phyloP scores from a whole-genome alignment of 2,888 invertebrate species.

The Smittia aterrima region DNA sequence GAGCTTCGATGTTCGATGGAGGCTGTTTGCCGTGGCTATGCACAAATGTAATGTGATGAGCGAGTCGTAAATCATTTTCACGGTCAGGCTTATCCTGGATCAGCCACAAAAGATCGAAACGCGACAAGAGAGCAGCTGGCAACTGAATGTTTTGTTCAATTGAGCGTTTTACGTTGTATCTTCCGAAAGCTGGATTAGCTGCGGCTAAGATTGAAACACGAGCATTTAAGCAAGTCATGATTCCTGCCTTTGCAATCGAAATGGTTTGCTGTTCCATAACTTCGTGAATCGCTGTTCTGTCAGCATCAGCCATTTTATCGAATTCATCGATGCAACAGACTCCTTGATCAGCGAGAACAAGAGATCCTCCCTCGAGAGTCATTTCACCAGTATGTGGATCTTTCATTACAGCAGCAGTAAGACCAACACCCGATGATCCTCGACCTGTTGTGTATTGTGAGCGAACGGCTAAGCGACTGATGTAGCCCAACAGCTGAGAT shows the following conservation, averaged over 20 bases:
- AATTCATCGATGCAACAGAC: slow-evolving; percentile 99
- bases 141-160: slow-evolving; percentile 97
- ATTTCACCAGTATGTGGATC: slow-evolving; percentile 97
- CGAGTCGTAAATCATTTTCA: slow-evolving; percentile 75
- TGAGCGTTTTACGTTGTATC: slow-evolving; percentile 92
- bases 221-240: slow-evolving; percentile 97
- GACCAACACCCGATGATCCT: slow-evolving; percentile 96
- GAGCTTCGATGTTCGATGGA: slow-evolving; percentile 66
- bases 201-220: slow-evolving; percentile 96
- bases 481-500: slow-evolving; percentile 92
- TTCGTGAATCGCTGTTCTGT: slow-evolving; percentile 95
- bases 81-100: slow-evolving; percentile 79
- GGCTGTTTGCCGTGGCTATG: slow-evolving; percentile 91
- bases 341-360: slow-evolving; percentile 91
- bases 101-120: slow-evolving; percentile 95
- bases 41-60: slow-evolving; percentile 96
- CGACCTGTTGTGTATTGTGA: slow-evolving; percentile 95
- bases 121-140: slow-evolving; percentile 93
- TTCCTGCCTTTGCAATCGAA: slow-evolving; percentile 98
- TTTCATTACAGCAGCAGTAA: slow-evolving; percentile 97
- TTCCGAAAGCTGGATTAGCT: slow-evolving; percentile 97
- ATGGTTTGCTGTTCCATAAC: slow-evolving; percentile 99
- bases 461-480: slow-evolving; percentile 88
- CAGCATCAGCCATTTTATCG: slow-evolving; percentile 97
- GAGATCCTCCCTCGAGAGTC: slow-evolving; percentile 94